A percentile compares a stretch with the other conserved stretches of the same genome.
These are phyloP conservation scores for Archilochus colubris DNA, from an alignment of 2,113 vertebrate genomes.

Conservation along the genomic window DNA sequence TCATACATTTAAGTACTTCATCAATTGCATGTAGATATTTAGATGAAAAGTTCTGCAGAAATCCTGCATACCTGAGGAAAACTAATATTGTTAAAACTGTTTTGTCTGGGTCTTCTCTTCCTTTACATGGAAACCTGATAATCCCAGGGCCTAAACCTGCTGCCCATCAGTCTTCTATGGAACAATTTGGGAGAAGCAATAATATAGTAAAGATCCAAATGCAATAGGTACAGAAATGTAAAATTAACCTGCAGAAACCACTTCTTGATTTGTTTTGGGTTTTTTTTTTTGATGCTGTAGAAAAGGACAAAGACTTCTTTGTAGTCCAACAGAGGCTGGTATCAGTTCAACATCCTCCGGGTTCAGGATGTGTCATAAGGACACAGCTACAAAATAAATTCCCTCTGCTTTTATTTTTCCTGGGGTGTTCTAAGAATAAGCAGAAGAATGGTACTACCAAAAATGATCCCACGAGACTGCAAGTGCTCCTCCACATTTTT, in stretches of 20 bases:
- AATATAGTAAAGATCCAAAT: background rate
- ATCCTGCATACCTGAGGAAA: background rate
- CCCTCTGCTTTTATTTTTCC: background rate
- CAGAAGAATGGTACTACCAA: background rate
- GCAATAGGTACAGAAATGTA: background rate
- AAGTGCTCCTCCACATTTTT: background rate
- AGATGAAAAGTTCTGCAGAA: background rate
- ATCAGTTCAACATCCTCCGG: background rate
- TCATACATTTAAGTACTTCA: background rate
- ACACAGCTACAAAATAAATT: background rate
- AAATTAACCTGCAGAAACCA: background rate
- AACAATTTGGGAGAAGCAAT: background rate
- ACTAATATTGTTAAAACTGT: background rate
- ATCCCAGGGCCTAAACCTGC: background rate
- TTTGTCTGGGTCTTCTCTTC: background rate
- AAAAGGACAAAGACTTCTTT: background rate
- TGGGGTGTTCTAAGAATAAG: background rate
- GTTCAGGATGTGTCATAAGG: background rate
- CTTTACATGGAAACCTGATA: background rate
- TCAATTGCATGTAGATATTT: background rate
- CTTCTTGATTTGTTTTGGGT: background rate
- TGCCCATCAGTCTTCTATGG: background rate
- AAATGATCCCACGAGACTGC: background rate
- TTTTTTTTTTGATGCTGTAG: background rate
- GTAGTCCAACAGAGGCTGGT: background rate